Evolutionary conservation across 2,113 vertebrate species (phyloP).

Genomic region (Raphicerus campestris): DNA sequence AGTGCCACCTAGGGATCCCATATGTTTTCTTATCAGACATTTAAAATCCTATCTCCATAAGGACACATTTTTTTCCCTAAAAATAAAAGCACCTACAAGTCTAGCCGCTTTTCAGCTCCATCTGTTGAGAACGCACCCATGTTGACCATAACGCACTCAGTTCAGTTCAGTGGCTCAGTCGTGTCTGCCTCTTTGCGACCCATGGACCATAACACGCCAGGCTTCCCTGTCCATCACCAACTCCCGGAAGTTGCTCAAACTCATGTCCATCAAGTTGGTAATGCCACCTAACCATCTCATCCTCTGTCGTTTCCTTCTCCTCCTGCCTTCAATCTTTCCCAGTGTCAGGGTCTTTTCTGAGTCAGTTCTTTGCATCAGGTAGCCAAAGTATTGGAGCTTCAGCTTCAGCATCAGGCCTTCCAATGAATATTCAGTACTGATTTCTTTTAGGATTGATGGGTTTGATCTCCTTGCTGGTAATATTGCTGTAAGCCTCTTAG

Average conservation of each 20-base stretch:
- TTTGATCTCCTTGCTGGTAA: neutral
- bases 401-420: neutral
- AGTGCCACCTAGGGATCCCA: neutral
- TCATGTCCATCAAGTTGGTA: neutral
- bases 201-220: neutral
- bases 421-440: neutral
- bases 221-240: neutral
- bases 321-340: neutral
- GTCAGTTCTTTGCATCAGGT: neutral
- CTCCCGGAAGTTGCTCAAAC: neutral
- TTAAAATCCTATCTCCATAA: neutral
- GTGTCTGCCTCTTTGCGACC: neutral
- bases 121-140: neutral
- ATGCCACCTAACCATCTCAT: neutral
- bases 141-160: fast-evolving
- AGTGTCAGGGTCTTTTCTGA: neutral
- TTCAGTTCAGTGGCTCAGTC: neutral
- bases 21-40: conserved; percentile 12
- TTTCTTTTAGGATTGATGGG: neutral
- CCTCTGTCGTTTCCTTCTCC: neutral
- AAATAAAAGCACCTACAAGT: neutral
- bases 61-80: neutral
- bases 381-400: neutral
- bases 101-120: conserved; percentile 11
- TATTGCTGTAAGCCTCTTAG: neutral